Percentiles rank a stretch among this genome's conserved stretches.
Conservation (phyloP, 2,888 invertebrate species). For the Drosophila kanekoi region DNA sequence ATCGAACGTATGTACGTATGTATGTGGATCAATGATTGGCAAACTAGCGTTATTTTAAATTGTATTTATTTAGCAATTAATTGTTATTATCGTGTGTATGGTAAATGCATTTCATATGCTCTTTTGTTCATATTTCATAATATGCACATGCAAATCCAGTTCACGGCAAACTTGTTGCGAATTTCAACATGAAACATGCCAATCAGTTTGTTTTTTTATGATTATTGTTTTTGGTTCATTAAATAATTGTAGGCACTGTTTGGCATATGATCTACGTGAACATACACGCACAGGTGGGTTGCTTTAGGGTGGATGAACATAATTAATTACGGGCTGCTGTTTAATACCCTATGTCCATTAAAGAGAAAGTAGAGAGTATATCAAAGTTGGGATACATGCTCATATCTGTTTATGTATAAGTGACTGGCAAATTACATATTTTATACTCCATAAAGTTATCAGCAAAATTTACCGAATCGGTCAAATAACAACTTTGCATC, state of each 20-base stretch:
- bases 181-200: constrained; percentile 54
- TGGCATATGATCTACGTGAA: constrained; percentile 46
- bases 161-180: constrained; percentile 66
- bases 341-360: constrained; percentile 29
- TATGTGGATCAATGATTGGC: neutral
- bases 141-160: constrained; percentile 56
- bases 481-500: too few species aligned
- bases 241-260: constrained; percentile 68
- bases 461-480: too few species aligned
- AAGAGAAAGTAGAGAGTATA: neutral
- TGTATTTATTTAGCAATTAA: constrained; percentile 40
- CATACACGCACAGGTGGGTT: neutral
- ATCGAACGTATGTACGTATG: neutral
- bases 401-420: neutral
- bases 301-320: constrained; percentile 43
- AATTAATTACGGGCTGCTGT: constrained; percentile 70
- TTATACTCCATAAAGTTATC: neutral
- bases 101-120: constrained; percentile 11
- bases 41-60: constrained; percentile 21
- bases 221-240: constrained; percentile 77
- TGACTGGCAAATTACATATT: neutral
- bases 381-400: neutral
- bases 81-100: constrained; percentile 28
- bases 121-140: constrained; percentile 43
- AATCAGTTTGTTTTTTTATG: constrained; percentile 57